Evolutionary conservation across 2,797 vertebrate genomes (phyloP), one percentile per base, ranked within the genome.

Genomic region (Typhlichthys subterraneus): DNA sequence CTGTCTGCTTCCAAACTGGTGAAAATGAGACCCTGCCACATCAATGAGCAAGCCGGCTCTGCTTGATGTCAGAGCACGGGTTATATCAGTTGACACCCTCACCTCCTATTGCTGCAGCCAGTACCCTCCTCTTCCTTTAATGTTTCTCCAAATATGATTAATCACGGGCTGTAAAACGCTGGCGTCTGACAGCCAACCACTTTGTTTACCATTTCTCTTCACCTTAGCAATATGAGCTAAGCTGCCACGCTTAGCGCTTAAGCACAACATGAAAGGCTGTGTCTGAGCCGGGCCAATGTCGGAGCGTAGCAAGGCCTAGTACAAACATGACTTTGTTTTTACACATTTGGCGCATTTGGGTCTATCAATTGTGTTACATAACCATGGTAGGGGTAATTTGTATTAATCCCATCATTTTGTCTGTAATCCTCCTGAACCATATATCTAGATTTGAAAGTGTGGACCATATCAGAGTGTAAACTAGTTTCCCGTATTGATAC

Each of bases 1-100:
- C 90, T 90, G 92, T 90, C 87, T 85, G 87, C 87, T 90, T 82
- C 87, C 91, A 89, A 89, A 90, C 87, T 87, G 88, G 86, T 89
- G 85, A 90, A 89, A 92, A 88, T 77, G 89, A 93, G 86, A 85
- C 71, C 83, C 84, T 89, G 91, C 91, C 92, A 93, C 91, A 90
- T 93, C 89, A 89, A 88, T 91, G 89, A 91, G 88, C 79, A 61
- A 71, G 79, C 83, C 74, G 79, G 76, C 81, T 82, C 82, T 83
- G 86, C 88, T 85, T 77, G 80, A 84, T 91, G 90, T 91, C 89
- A 87, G 84, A 46, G 83, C 23, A 58, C 68, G 85, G 87, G 84
- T 90, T 91, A 87, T 88, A 88, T 86, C 87, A 87, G 83, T 86
- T 91, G 88, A 91, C 90, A 87, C 85, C 81, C 81, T 86, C 88